phyloP scores from a whole-genome alignment of 2,888 invertebrate genomes.

The Pollenia griseotomentosa region DNA sequence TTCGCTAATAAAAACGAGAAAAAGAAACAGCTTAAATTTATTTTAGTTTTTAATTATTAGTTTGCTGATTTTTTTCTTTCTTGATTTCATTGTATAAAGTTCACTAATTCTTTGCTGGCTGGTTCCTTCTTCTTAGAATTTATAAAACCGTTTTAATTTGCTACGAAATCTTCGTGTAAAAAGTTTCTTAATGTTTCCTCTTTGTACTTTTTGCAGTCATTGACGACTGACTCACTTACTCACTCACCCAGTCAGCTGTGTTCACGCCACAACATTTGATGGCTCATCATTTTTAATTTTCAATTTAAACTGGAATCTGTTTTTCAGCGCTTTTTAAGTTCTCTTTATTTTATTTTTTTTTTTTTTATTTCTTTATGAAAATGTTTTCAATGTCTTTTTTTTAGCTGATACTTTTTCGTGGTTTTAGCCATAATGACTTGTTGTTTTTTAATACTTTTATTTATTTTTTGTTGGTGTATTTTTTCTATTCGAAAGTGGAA shows the following conservation, averaged over 20 bases:
- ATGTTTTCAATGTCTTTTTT: slow-evolving; percentile 55
- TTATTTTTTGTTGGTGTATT: neutral
- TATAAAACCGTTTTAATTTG: slow-evolving; percentile 50
- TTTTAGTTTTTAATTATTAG: slow-evolving; percentile 60
- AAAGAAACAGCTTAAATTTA: slow-evolving; percentile 50
- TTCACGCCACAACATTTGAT: slow-evolving; percentile 51
- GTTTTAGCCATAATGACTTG: slow-evolving; percentile 65
- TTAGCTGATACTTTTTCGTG: slow-evolving; percentile 21
- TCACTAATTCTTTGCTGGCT: slow-evolving; percentile 7
- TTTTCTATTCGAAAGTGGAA: slow-evolving; percentile 32
- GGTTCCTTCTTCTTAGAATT: neutral
- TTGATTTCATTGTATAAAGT: slow-evolving; percentile 19
- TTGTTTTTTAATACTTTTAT: slow-evolving; percentile 37
- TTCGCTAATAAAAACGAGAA: slow-evolving; percentile 10
- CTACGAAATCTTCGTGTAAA: slow-evolving; percentile 43
- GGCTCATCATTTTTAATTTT: slow-evolving; percentile 72
- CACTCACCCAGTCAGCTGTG: slow-evolving; percentile 7
- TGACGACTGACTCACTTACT: slow-evolving; percentile 5
- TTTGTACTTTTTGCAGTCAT: neutral
- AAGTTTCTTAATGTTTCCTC: slow-evolving; percentile 47
- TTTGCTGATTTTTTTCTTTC: slow-evolving; percentile 10
- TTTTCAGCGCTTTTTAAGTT: slow-evolving; percentile 35
- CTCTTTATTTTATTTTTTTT: slow-evolving; percentile 5
- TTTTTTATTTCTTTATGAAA: slow-evolving; percentile 21
- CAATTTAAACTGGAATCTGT: slow-evolving; percentile 64